Evolutionary conservation across 2,113 vertebrate species (phyloP), one percentile per base, ranked within the genome.

Genomic region (Parus major): DNA sequence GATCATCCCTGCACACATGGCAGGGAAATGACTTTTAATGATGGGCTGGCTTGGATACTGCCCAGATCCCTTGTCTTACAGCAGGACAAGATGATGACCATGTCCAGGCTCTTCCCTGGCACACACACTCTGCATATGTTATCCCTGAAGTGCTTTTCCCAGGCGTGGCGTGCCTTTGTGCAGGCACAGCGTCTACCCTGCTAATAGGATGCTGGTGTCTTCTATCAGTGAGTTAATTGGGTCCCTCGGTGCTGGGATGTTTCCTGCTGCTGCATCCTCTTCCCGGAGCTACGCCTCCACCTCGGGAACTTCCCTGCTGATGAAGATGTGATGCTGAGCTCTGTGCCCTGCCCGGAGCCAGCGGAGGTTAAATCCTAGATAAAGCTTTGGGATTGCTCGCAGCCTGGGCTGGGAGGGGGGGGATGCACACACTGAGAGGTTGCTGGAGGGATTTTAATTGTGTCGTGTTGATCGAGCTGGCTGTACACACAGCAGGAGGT

Each of bases 181-280:
- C 69, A 46, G 52, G 82, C 57, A 46, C 60, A 50, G 81, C 22
- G 0, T 90, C 91, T 70, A 1, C 88, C 10, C 0, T 47, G 60
- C 22, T 86, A 60, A 65, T 61, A 7, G 65, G 81, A 59, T 76
- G 73, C 80, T 71, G 79, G 56, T 81, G 83, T 36, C 66, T 90
- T 75, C 3, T 29, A 25, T 57, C 57, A 64, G 82, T 20, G 0
- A 39, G 8, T 88, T 93, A 83, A 92, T 90, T 79, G 82, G 64
- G 71, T 86, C 93, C 47, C 90, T 90, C 0, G 8, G 66, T 64
- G 50, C 78, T 33, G 46, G 66, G 70, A 44, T 52, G 12, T 85
- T 88, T 94, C 94, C 93, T 94, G 75, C 86, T 85, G 72, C 77
- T 61, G 31, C 79, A 41, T 95, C 88, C 84, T 80, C 80, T 88